Percentiles rank a stretch among this genome's conserved stretches.
Conservation (phyloP, 2,113 vertebrate genomes). For the Nesospiza acunhae region DNA sequence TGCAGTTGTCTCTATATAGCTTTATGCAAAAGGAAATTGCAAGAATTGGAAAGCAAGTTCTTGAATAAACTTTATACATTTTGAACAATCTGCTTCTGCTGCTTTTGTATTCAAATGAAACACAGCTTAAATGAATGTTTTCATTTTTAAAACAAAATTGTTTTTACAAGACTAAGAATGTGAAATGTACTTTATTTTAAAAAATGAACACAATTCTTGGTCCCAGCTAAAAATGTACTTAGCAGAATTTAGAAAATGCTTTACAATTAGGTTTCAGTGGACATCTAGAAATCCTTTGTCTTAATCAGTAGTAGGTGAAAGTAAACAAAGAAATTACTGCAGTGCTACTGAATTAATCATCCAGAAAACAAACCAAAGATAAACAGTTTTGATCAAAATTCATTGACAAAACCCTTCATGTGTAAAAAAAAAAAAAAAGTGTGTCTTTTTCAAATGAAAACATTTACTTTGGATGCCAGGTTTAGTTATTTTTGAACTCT, state of each 20-base stretch:
- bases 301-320: not conserved
- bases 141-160: not conserved
- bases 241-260: not conserved
- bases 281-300: not conserved
- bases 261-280: not conserved
- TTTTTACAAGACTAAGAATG: not conserved
- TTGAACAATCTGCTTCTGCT: slow-evolving; percentile 33
- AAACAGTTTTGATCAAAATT: not conserved
- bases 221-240: not conserved
- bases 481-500: not conserved
- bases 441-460: not conserved
- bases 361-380: not conserved
- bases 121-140: not conserved
- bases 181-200: not conserved
- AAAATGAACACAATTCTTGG: not conserved
- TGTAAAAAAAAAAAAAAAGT: not conserved
- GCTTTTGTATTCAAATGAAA: slow-evolving; percentile 14
- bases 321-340: not conserved
- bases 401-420: not conserved
- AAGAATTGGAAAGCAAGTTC: slow-evolving; percentile 23
- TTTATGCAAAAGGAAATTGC: slow-evolving; percentile 23
- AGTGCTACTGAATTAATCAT: not conserved
- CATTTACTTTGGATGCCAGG: not conserved
- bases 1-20: slow-evolving; percentile 10
- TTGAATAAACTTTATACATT: slow-evolving; percentile 66